Base-by-base conservation (phyloP, 2,797 vertebrate species). In the Syndactyla subalaris region DNA sequence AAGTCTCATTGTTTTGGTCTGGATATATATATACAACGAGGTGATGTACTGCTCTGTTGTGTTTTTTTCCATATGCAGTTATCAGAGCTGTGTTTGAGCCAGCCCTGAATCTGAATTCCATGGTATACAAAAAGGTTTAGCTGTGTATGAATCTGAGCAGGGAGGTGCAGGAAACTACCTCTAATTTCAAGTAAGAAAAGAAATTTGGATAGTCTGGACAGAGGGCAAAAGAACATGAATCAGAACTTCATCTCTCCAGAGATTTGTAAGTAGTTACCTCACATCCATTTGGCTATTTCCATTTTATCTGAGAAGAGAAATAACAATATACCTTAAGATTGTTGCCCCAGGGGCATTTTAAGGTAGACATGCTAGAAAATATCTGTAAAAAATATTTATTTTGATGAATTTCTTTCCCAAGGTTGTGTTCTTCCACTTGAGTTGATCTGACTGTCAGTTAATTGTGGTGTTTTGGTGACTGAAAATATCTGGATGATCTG, bases 1-100 rank as follows among this genome's bases (percentile, higher is more conserved):
- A 93, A 75, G 46, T 67, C 82, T 93, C n/a, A 36, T 73, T 97
- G 88, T 85, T 95, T 97, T 91, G 48, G 17, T 72, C 51, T 85
- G 54, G 55, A 62, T 75, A 58, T 76, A 15, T 76, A 15, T 39
- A 59, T 65, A 62, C 32, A 73, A 72, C 17, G 51, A 83, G 48
- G 49, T 82, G 63, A 89, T 71, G 63, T 3, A 52, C 26, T 52
- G 38, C 39, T 79, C 21, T 46, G 32, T 14, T 57, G 15, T 39
- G 14, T 14, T 49, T 74, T 72, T 85, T 89, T 55, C 52, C 36
- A 43, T 63, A 55, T 27, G 39, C 41, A 68, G 39, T 65, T 72
- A 62, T 72, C 70, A 57, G 81, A 75, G 43, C 54, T 87, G 72
- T 30, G 9, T 66, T 77, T 63, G 49, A 85, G 62, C 45, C 39